phyloP scores from a whole-genome alignment of 2,888 invertebrate genomes.

The Liodrosophila aerea region DNA sequence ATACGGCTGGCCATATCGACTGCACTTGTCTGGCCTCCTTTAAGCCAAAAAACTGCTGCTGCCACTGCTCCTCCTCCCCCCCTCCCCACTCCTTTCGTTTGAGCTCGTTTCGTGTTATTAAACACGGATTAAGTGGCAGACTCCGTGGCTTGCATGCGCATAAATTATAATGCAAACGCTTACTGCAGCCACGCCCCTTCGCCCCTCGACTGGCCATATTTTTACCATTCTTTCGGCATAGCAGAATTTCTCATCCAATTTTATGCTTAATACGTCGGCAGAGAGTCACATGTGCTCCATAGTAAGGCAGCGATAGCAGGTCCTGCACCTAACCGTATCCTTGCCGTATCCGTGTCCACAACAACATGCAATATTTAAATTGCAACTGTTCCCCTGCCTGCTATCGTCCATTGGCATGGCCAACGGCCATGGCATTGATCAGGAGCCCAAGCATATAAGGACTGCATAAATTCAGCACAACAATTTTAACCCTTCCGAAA shows the following conservation, averaged over 20 bases:
- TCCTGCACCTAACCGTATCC: slow-evolving; percentile 20
- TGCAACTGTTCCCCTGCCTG: slow-evolving; percentile 33
- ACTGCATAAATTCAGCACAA: slow-evolving; percentile 46
- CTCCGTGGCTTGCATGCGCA: slow-evolving; percentile 76
- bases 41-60: too few relatives aligned
- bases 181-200: slow-evolving; percentile 49
- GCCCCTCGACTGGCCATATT: slow-evolving; percentile 20
- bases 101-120: slow-evolving; percentile 70
- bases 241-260: slow-evolving; percentile 68
- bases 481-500: too few relatives aligned
- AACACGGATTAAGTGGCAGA: slow-evolving; percentile 78
- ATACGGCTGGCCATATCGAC: slow-evolving; percentile 27
- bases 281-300: slow-evolving; percentile 51
- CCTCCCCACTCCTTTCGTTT: slow-evolving; percentile 2
- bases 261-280: slow-evolving; percentile 71
- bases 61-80: not conserved
- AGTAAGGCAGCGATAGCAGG: not conserved
- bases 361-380: slow-evolving; percentile 73
- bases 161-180: slow-evolving; percentile 70
- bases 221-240: slow-evolving; percentile 35
- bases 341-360: slow-evolving; percentile 14
- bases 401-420: slow-evolving; percentile 64
- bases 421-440: slow-evolving; percentile 75
- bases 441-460: slow-evolving; percentile 24
- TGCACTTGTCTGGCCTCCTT: slow-evolving; percentile 28